phyloP scores from a whole-genome alignment of 2,888 invertebrate genomes.

The Halictus ligatus region DNA sequence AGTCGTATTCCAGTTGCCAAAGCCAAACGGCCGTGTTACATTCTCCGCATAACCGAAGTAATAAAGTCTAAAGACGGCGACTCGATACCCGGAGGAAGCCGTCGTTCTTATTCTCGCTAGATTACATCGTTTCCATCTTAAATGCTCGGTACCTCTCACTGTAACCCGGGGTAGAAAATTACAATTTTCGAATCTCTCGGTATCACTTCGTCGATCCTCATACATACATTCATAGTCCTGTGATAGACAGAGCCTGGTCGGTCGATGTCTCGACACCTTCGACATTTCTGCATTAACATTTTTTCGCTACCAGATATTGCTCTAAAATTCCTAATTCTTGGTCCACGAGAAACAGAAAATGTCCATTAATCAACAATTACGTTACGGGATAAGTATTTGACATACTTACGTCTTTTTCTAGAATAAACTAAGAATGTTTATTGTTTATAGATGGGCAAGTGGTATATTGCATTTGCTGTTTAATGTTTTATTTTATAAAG shows the following conservation, averaged over 20 bases:
- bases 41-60: conserved; percentile 42
- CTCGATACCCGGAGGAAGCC: conserved; percentile 42
- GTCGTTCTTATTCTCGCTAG: conserved; percentile 55
- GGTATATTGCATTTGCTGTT: too few relatives aligned
- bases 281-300: conserved; percentile 6
- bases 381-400: neutral
- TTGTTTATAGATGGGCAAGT: too few relatives aligned
- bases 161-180: conserved; percentile 38
- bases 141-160: conserved; percentile 44
- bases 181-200: conserved; percentile 54
- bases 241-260: conserved; percentile 13
- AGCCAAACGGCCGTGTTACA: conserved; percentile 35
- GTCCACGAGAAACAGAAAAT: neutral
- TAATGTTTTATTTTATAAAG: too few relatives aligned
- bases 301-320: neutral
- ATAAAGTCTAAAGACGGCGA: conserved; percentile 45
- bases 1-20: conserved; percentile 23
- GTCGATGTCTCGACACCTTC: conserved; percentile 5
- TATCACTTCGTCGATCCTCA: conserved; percentile 45
- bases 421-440: too few relatives aligned
- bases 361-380: neutral
- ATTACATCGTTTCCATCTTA: conserved; percentile 54
- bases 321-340: neutral
- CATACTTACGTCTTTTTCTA: too few relatives aligned
- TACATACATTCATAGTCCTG: conserved; percentile 49